These are phyloP conservation scores for Trachymyrmex cornetzi DNA, from an alignment of 1,140 invertebrate genomes.

Conservation along the genomic window DNA sequence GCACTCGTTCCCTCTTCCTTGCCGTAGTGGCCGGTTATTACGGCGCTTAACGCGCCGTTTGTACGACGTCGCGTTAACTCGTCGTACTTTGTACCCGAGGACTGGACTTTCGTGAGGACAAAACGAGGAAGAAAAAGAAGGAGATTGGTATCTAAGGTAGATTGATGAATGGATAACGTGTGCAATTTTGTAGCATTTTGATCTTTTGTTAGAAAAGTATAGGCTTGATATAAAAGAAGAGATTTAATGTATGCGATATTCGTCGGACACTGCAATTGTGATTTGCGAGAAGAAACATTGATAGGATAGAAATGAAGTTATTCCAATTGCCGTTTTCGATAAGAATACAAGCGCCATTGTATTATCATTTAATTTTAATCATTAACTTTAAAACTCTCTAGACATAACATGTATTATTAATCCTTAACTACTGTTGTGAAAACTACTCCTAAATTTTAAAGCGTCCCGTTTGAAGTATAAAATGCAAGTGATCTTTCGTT, in stretches of 20 bases:
- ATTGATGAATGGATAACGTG: neutral
- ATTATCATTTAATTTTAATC: neutral
- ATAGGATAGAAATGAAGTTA: neutral
- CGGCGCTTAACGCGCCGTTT: slow-evolving; percentile 68
- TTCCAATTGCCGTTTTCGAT: neutral
- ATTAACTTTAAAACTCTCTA: too few relatives aligned
- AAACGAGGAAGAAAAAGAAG: neutral
- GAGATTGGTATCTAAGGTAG: slow-evolving; percentile 11
- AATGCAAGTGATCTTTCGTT: too few relatives aligned
- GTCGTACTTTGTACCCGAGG: slow-evolving; percentile 46
- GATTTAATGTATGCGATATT: neutral
- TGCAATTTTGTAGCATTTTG: neutral
- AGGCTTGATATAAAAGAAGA: neutral
- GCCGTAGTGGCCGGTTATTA: slow-evolving; percentile 47
- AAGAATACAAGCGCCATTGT: neutral
- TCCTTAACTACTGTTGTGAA: too few relatives aligned
- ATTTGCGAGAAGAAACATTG: neutral
- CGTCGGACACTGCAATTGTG: neutral
- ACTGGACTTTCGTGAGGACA: slow-evolving; percentile 33
- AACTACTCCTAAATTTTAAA: too few relatives aligned
- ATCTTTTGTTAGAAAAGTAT: neutral
- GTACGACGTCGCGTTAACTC: slow-evolving; percentile 61
- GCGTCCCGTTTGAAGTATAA: too few relatives aligned
- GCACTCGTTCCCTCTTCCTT: slow-evolving; percentile 55
- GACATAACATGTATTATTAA: too few relatives aligned